phyloP scores from a whole-genome alignment of 2,888 invertebrate genomes.

The Ptycholaimellus sp. region DNA sequence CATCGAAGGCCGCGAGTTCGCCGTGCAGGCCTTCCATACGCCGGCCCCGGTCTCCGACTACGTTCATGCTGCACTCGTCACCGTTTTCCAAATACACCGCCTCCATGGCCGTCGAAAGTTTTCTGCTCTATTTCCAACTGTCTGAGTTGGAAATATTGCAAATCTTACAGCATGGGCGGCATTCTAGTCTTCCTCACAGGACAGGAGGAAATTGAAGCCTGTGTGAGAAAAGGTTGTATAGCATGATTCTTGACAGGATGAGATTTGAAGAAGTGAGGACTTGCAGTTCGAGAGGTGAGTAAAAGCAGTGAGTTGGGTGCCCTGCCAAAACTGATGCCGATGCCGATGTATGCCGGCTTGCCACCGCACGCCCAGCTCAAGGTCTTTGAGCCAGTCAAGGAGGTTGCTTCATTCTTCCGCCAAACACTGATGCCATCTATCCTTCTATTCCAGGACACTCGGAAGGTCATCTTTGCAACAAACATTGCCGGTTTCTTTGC shows the following conservation, averaged over 20 bases:
- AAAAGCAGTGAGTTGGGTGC: no score
- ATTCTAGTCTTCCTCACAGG: slow-evolving; percentile 42
- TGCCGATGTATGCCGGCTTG: slow-evolving; percentile 69
- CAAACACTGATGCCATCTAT: no score
- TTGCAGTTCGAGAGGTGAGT: no score
- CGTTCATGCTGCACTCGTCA: slow-evolving; percentile 24
- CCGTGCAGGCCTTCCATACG: slow-evolving; percentile 34
- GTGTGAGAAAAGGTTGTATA: no score
- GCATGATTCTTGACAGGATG: no score
- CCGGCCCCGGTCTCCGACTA: slow-evolving; percentile 20
- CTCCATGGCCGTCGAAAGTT: no score
- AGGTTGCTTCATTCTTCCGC: no score
- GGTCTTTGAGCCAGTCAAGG: slow-evolving; percentile 46
- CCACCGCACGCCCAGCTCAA: slow-evolving; percentile 59
- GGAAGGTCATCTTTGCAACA: slow-evolving; percentile 69
- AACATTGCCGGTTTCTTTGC: slow-evolving; percentile 89
- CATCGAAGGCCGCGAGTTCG: slow-evolving; percentile 59
- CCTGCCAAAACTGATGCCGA: no score
- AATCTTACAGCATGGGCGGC: no score
- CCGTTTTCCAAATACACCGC: slow-evolving; percentile 27
- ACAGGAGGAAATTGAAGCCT: slow-evolving; percentile 60
- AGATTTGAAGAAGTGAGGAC: no score
- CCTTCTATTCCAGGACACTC: slow-evolving; percentile 23
- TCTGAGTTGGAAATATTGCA: no score
- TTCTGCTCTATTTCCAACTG: no score